phyloP scores from a whole-genome alignment of 2,797 vertebrate species.

The Phrynocephalus forsythii region DNA sequence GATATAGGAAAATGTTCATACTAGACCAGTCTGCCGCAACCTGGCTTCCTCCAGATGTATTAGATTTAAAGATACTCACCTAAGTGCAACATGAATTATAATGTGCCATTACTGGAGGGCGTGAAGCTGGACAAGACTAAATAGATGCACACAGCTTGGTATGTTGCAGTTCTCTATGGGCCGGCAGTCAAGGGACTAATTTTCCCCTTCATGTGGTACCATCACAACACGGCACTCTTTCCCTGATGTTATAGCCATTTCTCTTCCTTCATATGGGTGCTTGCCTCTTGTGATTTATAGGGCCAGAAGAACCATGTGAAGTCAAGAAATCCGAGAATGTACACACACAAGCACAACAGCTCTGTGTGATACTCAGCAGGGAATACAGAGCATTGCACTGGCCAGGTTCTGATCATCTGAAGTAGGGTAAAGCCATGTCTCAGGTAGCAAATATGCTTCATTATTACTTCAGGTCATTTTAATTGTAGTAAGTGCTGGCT shows the following conservation, averaged over 20 bases:
- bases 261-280: not conserved
- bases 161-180: not conserved
- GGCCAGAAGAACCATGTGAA: constrained; percentile 1
- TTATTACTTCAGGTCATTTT: no score
- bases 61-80: not conserved
- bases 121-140: not conserved
- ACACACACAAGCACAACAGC: not conserved
- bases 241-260: not conserved
- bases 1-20: not conserved
- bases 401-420: not conserved
- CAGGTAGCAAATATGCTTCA: no score
- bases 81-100: not conserved
- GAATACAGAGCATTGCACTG: not conserved
- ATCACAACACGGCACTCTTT: not conserved
- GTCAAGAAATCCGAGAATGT: not conserved
- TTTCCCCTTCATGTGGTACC: no score
- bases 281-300: not conserved
- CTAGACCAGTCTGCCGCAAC: not conserved
- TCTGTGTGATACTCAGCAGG: not conserved
- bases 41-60: not conserved
- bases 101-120: not conserved
- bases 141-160: not conserved
- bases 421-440: not conserved
- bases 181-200: not conserved
- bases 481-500: no score